phyloP scores from a whole-genome alignment of 2,113 vertebrate genomes.

The Calypte anna region DNA sequence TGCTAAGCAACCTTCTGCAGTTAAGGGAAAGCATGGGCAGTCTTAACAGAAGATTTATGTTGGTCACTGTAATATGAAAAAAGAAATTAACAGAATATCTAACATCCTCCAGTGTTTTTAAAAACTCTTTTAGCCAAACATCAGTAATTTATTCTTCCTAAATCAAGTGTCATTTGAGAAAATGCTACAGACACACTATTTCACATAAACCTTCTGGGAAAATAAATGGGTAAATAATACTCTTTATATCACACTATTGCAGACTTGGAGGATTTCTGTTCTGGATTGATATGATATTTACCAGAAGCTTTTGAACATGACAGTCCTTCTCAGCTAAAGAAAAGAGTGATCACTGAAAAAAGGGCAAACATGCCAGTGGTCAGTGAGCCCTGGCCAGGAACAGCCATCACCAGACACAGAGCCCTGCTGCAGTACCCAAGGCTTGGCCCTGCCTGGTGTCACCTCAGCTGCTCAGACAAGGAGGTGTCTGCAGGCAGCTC shows the following conservation, averaged over 20 bases:
- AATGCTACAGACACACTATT: not conserved
- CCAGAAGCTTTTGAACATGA: not conserved
- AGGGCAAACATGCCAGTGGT: not conserved
- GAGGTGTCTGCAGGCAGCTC: not conserved
- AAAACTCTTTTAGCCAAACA: not conserved
- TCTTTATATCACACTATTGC: fast-evolving
- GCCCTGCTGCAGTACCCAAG: not conserved
- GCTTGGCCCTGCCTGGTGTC: fast-evolving
- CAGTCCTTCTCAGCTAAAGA: fast-evolving
- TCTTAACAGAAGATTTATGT: conserved; percentile 63
- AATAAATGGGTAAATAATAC: not conserved
- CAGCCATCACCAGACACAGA: fast-evolving
- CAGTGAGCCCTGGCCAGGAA: fast-evolving
- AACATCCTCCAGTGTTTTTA: not conserved
- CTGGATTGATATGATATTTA: not conserved
- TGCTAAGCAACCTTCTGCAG: conserved; percentile 72
- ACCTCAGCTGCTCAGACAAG: not conserved
- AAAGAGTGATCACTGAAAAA: not conserved
- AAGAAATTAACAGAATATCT: conserved; percentile 16
- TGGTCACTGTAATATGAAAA: conserved; percentile 37
- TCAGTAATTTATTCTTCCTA: not conserved
- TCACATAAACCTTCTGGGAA: not conserved
- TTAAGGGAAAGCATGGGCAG: conserved; percentile 26
- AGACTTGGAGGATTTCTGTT: not conserved
- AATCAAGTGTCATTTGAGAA: not conserved